A percentile compares a stretch with the other conserved stretches of the same genome.
These are phyloP conservation scores for Diadegma fenestrale DNA, from an alignment of 2,888 invertebrate genomes.

Conservation along the genomic window DNA sequence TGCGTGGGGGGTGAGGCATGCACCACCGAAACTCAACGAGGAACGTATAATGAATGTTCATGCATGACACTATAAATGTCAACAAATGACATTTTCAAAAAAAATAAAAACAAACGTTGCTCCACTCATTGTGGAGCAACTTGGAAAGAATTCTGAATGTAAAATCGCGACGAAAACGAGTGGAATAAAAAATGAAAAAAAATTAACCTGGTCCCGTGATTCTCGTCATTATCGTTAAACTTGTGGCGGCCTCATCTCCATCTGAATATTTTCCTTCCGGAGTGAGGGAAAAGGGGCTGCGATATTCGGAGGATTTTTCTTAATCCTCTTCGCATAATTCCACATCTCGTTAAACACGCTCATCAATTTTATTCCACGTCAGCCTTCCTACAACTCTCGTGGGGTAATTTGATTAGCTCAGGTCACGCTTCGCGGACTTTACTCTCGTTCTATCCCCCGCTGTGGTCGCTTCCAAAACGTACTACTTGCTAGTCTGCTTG, in stretches of 20 bases:
- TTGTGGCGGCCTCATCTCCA: slow-evolving; percentile 15
- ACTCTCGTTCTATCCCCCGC: slow-evolving; percentile 52
- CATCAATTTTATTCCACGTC: slow-evolving; percentile 74
- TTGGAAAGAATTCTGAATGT: neutral
- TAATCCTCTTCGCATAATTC: slow-evolving; percentile 72
- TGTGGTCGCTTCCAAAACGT: slow-evolving; percentile 27
- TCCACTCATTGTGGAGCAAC: neutral
- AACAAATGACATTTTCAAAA: neutral
- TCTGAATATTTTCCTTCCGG: slow-evolving; percentile 36
- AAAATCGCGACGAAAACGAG: neutral
- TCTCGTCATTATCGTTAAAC: slow-evolving; percentile 56
- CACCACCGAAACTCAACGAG: slow-evolving; percentile 46
- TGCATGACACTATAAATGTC: slow-evolving; percentile 17
- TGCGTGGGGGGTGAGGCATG: slow-evolving; percentile 26
- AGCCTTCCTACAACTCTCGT: slow-evolving; percentile 71
- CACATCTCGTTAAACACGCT: slow-evolving; percentile 77
- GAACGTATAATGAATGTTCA: slow-evolving; percentile 16
- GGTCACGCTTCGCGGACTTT: slow-evolving; percentile 70
- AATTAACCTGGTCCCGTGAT: slow-evolving; percentile 47
- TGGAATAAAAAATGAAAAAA: slow-evolving; percentile 20
- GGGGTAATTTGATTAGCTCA: slow-evolving; percentile 72
- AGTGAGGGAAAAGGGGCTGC: slow-evolving; percentile 1
- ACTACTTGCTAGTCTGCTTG: slow-evolving; percentile 37
- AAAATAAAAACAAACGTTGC: neutral
- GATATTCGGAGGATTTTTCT: slow-evolving; percentile 67